phyloP scores from a whole-genome alignment of 64 coral and sea anemone species.

The Exaiptasia diaphana region DNA sequence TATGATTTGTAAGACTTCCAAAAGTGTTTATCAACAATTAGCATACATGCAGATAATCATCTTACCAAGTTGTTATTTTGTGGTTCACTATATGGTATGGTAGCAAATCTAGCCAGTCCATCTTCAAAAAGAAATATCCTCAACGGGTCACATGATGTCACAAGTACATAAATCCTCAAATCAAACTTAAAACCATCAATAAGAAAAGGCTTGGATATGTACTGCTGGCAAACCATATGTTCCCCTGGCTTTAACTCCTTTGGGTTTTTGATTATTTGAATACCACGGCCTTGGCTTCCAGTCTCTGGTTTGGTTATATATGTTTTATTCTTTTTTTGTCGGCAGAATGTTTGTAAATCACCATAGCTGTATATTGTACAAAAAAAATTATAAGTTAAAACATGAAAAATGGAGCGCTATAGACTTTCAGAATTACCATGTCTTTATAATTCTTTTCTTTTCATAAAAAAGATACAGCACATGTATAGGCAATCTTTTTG shows the following conservation, averaged over 20 bases:
- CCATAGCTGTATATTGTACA: slow-evolving; percentile 49
- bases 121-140: slow-evolving; percentile 96
- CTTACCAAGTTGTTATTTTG: slow-evolving; percentile 84
- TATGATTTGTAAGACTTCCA: not conserved
- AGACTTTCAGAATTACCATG: too few relatives aligned
- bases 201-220: slow-evolving; percentile 91
- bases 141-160: slow-evolving; percentile 91
- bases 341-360: slow-evolving; percentile 84
- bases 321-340: slow-evolving; percentile 94
- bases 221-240: slow-evolving; percentile 93
- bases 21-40: not conserved
- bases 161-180: slow-evolving; percentile 82
- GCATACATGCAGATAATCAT: not conserved
- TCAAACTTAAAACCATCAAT: slow-evolving; percentile 99
- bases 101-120: slow-evolving; percentile 93
- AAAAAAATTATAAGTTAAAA: not conserved
- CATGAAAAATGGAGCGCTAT: too few relatives aligned
- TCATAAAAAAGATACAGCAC: too few relatives aligned
- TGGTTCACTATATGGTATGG: slow-evolving; percentile 80
- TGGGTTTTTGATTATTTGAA: slow-evolving; percentile 81
- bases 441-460: too few relatives aligned
- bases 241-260: slow-evolving; percentile 96
- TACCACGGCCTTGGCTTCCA: slow-evolving; percentile 89
- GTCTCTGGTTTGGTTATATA: slow-evolving; percentile 91
- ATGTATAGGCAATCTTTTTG: too few relatives aligned